Evolutionary conservation across 2,888 invertebrate species (phyloP).

Genomic region (Scrobipalpa atriplicella): DNA sequence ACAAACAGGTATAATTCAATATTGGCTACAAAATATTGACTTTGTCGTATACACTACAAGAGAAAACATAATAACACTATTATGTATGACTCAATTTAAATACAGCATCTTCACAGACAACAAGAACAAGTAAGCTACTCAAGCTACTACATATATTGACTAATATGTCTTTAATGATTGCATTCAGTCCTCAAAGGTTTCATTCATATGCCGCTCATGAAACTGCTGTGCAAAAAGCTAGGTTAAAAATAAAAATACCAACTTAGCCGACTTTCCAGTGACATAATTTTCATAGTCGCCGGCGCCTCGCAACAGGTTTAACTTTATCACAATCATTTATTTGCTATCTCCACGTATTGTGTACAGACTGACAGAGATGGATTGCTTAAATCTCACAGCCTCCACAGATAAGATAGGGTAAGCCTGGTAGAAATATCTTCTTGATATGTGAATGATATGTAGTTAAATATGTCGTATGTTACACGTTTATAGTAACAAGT

Average conservation of each 20-base stretch:
- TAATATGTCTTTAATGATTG: too few species aligned
- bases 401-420: constrained; percentile 40
- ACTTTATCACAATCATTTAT: constrained; percentile 5
- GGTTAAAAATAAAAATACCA: neutral
- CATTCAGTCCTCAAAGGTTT: too few species aligned
- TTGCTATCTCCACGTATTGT: constrained; percentile 14
- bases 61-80: neutral
- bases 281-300: constrained; percentile 3
- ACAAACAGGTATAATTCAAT: neutral
- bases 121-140: too few species aligned
- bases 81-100: neutral
- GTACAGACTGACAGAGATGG: constrained; percentile 26
- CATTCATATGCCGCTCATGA: too few species aligned
- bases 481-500: neutral
- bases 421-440: constrained; percentile 16
- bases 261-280: constrained; percentile 3
- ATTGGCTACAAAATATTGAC: neutral
- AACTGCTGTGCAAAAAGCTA: too few species aligned
- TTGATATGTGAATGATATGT: neutral
- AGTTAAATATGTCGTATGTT: neutral
- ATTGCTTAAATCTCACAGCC: constrained; percentile 38
- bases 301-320: constrained; percentile 14
- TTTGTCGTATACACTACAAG: neutral
- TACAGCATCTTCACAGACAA: too few species aligned
- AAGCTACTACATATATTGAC: too few species aligned